These are phyloP conservation scores for Philypnodon macrostomus DNA, from an alignment of 2,797 vertebrate species.

Conservation along the genomic window DNA sequence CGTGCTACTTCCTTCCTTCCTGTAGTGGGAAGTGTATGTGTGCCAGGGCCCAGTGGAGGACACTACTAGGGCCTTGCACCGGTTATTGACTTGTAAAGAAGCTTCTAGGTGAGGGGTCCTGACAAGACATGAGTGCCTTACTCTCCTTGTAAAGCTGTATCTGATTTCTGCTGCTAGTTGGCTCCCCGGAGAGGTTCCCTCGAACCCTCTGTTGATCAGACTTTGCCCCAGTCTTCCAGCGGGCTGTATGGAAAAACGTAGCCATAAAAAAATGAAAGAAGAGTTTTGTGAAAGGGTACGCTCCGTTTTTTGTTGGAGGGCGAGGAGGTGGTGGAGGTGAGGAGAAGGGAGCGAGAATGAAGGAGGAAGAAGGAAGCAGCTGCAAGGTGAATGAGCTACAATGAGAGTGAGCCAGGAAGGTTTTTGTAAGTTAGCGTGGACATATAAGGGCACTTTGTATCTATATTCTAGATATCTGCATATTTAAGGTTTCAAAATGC, in stretches of 20 bases:
- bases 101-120: conserved; percentile 75
- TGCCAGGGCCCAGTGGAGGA: conserved; percentile 71
- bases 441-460: conserved; percentile 42
- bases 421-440: conserved; percentile 25
- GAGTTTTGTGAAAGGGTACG: conserved; percentile 82
- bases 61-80: conserved; percentile 53
- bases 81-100: conserved; percentile 82
- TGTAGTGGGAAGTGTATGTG: conserved; percentile 57
- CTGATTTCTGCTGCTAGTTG: conserved; percentile 89
- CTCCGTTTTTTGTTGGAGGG: conserved; percentile 70
- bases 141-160: conserved; percentile 77
- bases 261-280: conserved; percentile 65
- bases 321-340: conserved; percentile 34
- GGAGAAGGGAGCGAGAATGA: conserved; percentile 13
- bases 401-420: conserved; percentile 69
- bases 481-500: too few relatives aligned
- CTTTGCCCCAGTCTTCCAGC: conserved; percentile 24
- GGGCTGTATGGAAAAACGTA: conserved; percentile 80
- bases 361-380: conserved; percentile 26
- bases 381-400: conserved; percentile 24
- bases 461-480: too few relatives aligned
- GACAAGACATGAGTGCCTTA: conserved; percentile 74
- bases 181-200: conserved; percentile 83
- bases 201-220: conserved; percentile 75
- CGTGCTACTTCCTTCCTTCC: conserved; percentile 16